phyloP scores from a whole-genome alignment of 1,140 invertebrate genomes.

The Caenorhabditis tropicalis region DNA sequence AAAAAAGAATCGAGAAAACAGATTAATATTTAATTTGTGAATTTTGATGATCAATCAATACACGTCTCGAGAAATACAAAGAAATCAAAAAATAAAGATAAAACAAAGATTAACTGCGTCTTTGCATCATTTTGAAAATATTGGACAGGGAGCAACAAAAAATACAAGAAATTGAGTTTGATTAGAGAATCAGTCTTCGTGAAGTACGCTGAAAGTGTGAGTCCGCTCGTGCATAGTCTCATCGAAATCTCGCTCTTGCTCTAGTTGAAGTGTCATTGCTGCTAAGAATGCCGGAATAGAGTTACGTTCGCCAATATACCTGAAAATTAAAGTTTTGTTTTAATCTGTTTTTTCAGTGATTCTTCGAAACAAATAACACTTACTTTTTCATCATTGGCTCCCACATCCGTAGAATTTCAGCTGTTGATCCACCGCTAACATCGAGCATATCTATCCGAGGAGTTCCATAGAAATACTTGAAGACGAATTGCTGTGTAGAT shows the following conservation, averaged over 20 bases:
- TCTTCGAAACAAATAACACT: background rate
- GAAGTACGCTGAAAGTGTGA: conserved; percentile 18
- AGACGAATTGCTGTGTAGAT: background rate
- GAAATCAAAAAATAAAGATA: background rate
- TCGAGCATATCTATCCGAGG: conserved; percentile 8
- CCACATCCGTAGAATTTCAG: background rate
- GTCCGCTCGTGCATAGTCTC: conserved; percentile 12
- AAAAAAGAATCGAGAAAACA: no score
- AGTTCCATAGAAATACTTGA: conserved; percentile 16
- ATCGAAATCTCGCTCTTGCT: conserved; percentile 20
- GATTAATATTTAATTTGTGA: background rate
- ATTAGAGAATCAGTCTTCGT: background rate
- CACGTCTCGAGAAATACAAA: background rate
- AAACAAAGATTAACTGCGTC: background rate
- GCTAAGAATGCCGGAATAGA: conserved; percentile 7
- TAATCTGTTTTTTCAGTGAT: background rate
- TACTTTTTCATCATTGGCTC: background rate
- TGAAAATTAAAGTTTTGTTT: background rate
- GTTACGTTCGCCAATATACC: conserved; percentile 8
- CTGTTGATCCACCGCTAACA: background rate
- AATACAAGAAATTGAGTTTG: background rate
- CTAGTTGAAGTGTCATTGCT: conserved; percentile 6
- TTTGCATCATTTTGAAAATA: no score
- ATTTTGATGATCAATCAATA: background rate
- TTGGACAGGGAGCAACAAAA: background rate